Base-by-base conservation (phyloP, 2,888 invertebrate genomes). In the Drosophila villosipedis region DNA sequence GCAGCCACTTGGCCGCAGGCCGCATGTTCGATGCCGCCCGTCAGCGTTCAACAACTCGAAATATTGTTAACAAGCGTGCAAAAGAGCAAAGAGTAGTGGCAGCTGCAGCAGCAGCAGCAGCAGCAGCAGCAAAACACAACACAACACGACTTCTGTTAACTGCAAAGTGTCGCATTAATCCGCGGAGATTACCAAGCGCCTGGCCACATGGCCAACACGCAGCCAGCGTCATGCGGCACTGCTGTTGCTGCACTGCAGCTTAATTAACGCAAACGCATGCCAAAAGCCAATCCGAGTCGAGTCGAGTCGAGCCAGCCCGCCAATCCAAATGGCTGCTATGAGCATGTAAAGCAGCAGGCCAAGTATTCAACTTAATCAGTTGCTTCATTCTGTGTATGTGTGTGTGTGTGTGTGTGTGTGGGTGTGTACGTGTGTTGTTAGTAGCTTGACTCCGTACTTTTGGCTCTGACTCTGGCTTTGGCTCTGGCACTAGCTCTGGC, bases 51-150 rank as follows among this genome's bases (percentile, higher is more conserved):
- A 88, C 84, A 84, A 69, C 78, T 89, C 76, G 80, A 78, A 87
- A 85, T 85, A 87, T 87, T 84, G 85, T 85, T 85, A 85, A 85
- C 85, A 85, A 89, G 90, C 80, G 65, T 71, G 88, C 80, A 75
- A 87, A 89, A 84, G 90, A 75, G 80, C 68, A 69, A 79, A 68
- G 68, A 73, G 68, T 43, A 30, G 71, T 64, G 25, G 52, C 54
- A 64, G 65, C 64, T 53, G 43, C 43, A 54, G 52, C 50, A 22
- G 25, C 61, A 33, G 57, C 50, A 14, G 49, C 49, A 43, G 43
- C 6, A 14, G 25, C 52, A 25, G n/a, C 28, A 59, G 33, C 50
- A 22, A 41, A 28, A 1, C 54, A 31, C 50, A 62, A 64, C 71
- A 25, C 80, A 77, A 89, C 86, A 89, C 72, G 86, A 76, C 84